Evolutionary conservation across 2,888 invertebrate genomes (phyloP), one percentile per base, ranked within the genome.

Genomic region (Stenodera caucasica): DNA sequence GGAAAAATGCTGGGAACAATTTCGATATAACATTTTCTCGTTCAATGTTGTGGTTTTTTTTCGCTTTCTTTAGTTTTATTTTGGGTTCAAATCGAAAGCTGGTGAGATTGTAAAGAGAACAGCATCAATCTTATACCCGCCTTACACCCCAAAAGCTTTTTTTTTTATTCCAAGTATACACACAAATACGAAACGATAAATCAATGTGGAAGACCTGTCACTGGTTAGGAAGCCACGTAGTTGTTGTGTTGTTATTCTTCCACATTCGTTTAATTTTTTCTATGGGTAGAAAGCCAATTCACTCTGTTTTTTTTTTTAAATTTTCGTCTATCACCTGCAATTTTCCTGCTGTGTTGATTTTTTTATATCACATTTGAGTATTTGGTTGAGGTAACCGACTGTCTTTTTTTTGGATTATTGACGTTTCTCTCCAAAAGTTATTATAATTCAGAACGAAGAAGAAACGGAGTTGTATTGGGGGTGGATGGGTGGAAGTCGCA

Each of bases 101-200:
- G 67, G 71, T 66, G 67, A 70, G 68, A 75, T 73, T 74, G 72
- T 72, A 73, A 75, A 75, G 73, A 72, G 74, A 76, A 72, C 58
- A 73, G 75, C 77, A 78, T 78, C 78, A 78, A 78, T 78, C 78
- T 78, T 78, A 73, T 70, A 71, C 72, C 66, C 72, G 71, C 72
- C 66, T 72, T 70, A 72, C 18, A 45, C 45, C 74, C 75, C 71
- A 61, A 67, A 67, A 67, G 69, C 72, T 74, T 77, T 77, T 26
- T 5, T 30, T 40, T 77, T 78, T 77, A 74, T 71, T 70, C 72
- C 76, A 74, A 75, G 76, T 74, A 78, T 21, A 45, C 45, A 45
- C 78, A 78, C 77, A 79, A 79, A 79, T 78, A 77, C 77, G 75
- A 73, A 45, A 77, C 78, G 76, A 79, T 79, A 79, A 79, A 79